Evolutionary conservation across 2,113 vertebrate genomes (phyloP), one percentile per base, ranked within the genome.

Genomic region (Ibidorhyncha struthersii): DNA sequence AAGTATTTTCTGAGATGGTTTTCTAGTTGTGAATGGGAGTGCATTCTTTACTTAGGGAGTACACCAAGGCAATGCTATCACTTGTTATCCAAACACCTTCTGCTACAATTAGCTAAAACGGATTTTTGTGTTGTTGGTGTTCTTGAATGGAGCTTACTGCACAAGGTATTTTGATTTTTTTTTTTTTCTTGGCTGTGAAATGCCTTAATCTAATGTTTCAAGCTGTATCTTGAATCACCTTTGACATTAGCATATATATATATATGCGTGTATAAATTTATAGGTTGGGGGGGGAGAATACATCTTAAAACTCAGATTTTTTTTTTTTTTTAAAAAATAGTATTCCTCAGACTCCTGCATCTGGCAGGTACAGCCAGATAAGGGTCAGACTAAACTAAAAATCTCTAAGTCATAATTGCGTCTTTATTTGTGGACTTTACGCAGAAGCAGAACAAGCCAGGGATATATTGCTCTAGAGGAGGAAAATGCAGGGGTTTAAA

Each of bases 231-330:
- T 65, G 40, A 65, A 29, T 56, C 40, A 19, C 38, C 36, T 79
- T 65, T 82, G n/a, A n/a, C 22, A 20, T 41, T 43, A 45, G 32
- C 25, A 16, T 34, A 10, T 41, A 41, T 30, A 65, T 41, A 14
- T 36, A 19, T 27, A 30, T 30, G 22, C 14, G 17, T 16, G 9
- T 76, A 29, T 47, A 45, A 47, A 43, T 76, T 19, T 34, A 15
- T 12, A 47, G 22, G 23, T 53, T 87, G 10, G 5, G 9, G 8
- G 7, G 1, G 3, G 11, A 0, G 3, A 32, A 29, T 69, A 21
- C 29, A 40, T 70, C 32, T 36, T 55, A 70, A 76, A 90, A 74
- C 9, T 30, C 63, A 5, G 9, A 19, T 58, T 40, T 40, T 40
- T 40, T 40, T 40, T 40, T 40, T 40, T 40, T 40, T 40, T 40